Evolutionary conservation across 2,888 invertebrate species (phyloP).

Genomic region (Pristionchus entomophagus): DNA sequence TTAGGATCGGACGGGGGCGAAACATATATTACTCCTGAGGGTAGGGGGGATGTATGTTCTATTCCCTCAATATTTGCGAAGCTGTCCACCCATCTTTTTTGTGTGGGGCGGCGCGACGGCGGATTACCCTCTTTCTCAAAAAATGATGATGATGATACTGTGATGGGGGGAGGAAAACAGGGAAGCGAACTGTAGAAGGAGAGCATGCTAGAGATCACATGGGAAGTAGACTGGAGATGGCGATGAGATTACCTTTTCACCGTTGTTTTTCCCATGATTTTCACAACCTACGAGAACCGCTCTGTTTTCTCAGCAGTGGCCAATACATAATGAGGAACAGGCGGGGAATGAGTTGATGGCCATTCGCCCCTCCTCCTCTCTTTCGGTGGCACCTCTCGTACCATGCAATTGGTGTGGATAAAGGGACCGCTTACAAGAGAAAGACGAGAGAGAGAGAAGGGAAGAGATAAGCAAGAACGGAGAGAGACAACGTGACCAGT

Average conservation of each 20-base stretch:
- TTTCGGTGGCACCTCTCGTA: constrained; percentile 31
- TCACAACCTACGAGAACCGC: no score
- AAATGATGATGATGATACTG: constrained; percentile 15
- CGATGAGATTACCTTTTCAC: background rate
- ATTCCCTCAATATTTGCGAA: constrained; percentile 23
- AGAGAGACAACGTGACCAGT: constrained; percentile 10
- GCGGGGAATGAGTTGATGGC: background rate
- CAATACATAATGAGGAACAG: no score
- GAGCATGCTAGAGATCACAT: background rate
- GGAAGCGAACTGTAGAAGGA: constrained; percentile 1
- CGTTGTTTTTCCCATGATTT: no score
- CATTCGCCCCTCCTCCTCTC: background rate
- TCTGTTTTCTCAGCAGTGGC: no score
- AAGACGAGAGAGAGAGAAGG: background rate
- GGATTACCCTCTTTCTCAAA: constrained; percentile 25
- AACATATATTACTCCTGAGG: no score
- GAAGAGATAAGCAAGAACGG: constrained; percentile 8
- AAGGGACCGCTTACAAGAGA: constrained; percentile 33
- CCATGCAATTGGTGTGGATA: constrained; percentile 29
- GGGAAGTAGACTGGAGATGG: background rate
- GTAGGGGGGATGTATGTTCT: background rate
- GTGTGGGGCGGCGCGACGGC: background rate
- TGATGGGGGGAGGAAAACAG: background rate
- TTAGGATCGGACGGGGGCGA: no score
- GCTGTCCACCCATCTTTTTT: constrained; percentile 27